Conservation (phyloP, 2,797 vertebrate species). For the Malurus splendens region DNA sequence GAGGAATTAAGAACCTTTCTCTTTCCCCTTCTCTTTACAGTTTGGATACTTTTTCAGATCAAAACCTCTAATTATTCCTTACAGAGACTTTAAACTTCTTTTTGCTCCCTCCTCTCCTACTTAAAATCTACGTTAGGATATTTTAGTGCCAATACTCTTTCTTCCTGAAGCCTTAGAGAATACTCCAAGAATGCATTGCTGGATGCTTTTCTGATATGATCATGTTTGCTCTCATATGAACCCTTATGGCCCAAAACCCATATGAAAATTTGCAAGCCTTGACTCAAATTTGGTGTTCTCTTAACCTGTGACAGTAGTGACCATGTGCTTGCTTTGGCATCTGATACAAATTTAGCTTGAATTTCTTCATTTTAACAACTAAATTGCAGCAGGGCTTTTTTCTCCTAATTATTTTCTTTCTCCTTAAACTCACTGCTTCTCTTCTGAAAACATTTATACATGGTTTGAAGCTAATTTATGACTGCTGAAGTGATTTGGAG, state of each 20-base stretch:
- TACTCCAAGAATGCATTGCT: neutral
- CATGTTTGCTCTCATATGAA: neutral
- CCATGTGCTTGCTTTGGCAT: rapidly evolving
- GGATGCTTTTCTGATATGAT: neutral
- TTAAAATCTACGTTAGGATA: neutral
- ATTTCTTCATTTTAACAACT: neutral
- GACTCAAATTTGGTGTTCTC: neutral
- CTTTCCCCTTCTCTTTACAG: neutral
- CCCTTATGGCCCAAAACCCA: neutral
- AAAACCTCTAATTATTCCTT: neutral
- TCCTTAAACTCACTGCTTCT: neutral
- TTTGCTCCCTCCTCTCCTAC: neutral
- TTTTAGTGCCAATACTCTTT: neutral
- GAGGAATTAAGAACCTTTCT: neutral
- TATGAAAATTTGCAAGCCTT: neutral
- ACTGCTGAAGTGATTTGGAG: neutral
- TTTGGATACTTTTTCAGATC: neutral
- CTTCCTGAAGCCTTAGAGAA: neutral
- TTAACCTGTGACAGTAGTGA: neutral
- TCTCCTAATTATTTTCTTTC: neutral
- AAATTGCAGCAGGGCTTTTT: neutral
- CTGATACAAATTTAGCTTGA: neutral
- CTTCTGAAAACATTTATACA: neutral
- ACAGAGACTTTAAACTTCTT: neutral
- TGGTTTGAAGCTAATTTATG: neutral